Evolutionary conservation across 2,888 invertebrate genomes (phyloP).

Genomic region (Perdita meconis): DNA sequence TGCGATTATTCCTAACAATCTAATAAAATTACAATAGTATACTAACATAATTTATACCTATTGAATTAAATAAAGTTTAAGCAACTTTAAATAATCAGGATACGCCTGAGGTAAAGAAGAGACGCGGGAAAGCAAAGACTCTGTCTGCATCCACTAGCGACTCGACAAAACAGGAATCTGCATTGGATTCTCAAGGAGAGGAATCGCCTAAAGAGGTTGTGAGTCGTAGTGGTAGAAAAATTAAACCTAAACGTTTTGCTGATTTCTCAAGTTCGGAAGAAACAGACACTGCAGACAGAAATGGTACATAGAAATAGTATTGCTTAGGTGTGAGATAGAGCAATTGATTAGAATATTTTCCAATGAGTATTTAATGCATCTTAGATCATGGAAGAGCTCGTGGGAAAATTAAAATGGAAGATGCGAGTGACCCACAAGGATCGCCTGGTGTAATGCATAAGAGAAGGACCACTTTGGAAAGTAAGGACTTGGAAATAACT

Average conservation of each 20-base stretch:
- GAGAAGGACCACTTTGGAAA: conserved; percentile 77
- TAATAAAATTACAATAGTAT: conserved; percentile 1
- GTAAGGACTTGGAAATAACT: conserved; percentile 67
- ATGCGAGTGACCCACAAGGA: conserved; percentile 76
- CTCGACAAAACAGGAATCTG: conserved; percentile 71
- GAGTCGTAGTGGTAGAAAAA: conserved; percentile 90
- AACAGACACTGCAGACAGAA: conserved; percentile 74
- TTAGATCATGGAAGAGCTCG: conserved; percentile 79
- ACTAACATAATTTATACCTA: neutral
- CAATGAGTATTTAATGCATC: conserved; percentile 41
- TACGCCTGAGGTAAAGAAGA: conserved; percentile 74
- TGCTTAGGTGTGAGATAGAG: neutral
- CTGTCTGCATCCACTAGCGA: conserved; percentile 69
- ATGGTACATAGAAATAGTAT: conserved; percentile 62
- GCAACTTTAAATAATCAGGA: conserved; percentile 61
- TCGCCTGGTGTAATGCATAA: conserved; percentile 72
- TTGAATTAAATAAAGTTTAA: neutral
- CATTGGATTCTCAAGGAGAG: conserved; percentile 83
- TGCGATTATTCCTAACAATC: conserved; percentile 86
- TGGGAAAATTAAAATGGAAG: conserved; percentile 78
- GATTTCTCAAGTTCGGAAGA: conserved; percentile 81
- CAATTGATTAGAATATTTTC: neutral
- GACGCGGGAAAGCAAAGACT: conserved; percentile 74
- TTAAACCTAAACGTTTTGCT: conserved; percentile 87
- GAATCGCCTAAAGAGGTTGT: conserved; percentile 87